Evolutionary conservation across 2,113 vertebrate genomes (phyloP).

Genomic region (Nannospalax galili): DNA sequence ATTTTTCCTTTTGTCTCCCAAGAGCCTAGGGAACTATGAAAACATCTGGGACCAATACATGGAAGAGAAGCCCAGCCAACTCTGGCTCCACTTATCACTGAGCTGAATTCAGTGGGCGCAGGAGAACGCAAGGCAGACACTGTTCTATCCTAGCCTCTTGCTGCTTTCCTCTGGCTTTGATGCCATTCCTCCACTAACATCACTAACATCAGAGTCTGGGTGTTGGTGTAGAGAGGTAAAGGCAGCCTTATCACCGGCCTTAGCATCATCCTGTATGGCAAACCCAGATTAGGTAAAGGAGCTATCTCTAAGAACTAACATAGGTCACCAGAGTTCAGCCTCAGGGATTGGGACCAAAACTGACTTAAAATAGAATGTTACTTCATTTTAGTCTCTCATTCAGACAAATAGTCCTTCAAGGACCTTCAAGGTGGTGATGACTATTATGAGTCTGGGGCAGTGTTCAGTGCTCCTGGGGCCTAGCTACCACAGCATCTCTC

Average conservation of each 20-base stretch:
- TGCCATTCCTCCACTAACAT: background rate
- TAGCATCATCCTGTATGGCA: background rate
- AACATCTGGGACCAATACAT: background rate
- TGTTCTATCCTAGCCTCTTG: background rate
- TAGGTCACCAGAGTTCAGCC: background rate
- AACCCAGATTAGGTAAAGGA: background rate
- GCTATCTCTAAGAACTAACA: background rate
- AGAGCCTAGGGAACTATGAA: background rate
- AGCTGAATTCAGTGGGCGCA: background rate
- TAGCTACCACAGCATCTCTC: background rate
- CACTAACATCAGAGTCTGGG: background rate
- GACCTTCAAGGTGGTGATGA: background rate
- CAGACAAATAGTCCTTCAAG: background rate
- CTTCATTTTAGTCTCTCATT: slow-evolving; percentile 9
- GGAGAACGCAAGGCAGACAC: background rate
- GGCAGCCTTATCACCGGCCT: background rate
- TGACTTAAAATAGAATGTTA: background rate
- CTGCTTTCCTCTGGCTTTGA: slow-evolving; percentile 11
- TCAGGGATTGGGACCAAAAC: background rate
- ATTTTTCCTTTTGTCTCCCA: background rate
- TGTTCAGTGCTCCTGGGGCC: background rate
- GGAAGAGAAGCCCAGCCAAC: background rate
- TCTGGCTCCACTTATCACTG: background rate
- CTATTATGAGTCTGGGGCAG: background rate
- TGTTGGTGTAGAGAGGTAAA: background rate